Percentiles rank a stretch among this genome's conserved stretches.
Conservation (phyloP, 2,113 vertebrate species). For the Anarhynchus alexandrinus region DNA sequence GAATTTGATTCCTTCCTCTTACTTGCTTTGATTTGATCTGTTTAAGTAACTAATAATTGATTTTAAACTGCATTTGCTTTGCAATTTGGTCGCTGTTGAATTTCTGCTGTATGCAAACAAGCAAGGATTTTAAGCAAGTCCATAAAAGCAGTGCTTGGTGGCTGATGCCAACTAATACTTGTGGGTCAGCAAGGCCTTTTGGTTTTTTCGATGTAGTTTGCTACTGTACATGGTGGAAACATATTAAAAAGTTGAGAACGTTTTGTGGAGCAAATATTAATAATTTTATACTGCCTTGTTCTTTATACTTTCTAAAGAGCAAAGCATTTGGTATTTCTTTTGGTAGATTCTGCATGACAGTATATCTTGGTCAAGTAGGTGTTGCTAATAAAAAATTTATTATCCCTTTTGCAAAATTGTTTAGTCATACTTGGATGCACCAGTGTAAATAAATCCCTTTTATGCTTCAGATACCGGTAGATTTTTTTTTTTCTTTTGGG, state of each 20-base stretch:
- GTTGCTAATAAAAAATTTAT: background rate
- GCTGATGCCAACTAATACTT: background rate
- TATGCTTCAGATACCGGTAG: background rate
- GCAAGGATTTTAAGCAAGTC: background rate
- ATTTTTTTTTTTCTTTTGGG: background rate
- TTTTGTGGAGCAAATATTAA: background rate
- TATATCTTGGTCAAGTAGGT: background rate
- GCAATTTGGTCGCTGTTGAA: background rate
- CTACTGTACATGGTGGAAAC: background rate
- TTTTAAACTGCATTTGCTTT: background rate
- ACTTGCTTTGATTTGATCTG: background rate
- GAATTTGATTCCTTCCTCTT: background rate
- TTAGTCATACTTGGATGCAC: background rate
- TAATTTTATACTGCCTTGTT: background rate
- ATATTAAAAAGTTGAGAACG: background rate
- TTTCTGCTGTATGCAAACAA: background rate
- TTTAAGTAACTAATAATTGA: background rate
- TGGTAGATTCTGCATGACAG: background rate
- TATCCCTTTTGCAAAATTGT: background rate
- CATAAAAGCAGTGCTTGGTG: background rate
- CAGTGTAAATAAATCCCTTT: background rate
- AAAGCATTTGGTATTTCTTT: background rate
- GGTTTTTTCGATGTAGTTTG: background rate
- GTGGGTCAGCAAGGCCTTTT: background rate
- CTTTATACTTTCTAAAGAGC: background rate